A percentile compares a stretch with the other conserved stretches of the same genome.
These are phyloP conservation scores for Catamblyrhynchus diadema DNA, from an alignment of 2,797 vertebrate species.

Conservation along the genomic window DNA sequence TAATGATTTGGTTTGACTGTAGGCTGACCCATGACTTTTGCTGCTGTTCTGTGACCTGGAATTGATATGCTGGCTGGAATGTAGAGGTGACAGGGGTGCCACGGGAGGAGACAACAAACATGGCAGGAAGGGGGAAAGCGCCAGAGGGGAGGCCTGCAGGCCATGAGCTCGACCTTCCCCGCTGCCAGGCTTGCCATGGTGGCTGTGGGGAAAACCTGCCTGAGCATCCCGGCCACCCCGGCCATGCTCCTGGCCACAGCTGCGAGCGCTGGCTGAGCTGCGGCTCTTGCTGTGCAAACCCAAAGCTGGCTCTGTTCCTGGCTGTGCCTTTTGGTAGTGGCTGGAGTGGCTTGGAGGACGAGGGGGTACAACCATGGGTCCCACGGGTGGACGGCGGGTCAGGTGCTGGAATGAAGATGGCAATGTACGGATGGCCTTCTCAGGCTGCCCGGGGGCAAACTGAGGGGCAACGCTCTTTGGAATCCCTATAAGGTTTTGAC, in stretches of 20 bases:
- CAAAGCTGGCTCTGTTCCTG: conserved; percentile 53
- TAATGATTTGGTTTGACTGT: conserved; percentile 51
- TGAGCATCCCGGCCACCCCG: conserved; percentile 26
- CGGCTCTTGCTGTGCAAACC: conserved; percentile 56
- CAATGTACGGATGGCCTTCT: conserved; percentile 61
- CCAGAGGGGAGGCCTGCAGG: background rate
- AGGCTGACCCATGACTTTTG: conserved; percentile 58
- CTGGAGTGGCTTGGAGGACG: conserved; percentile 44
- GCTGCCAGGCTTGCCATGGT: conserved; percentile 53
- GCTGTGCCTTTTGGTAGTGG: conserved; percentile 68
- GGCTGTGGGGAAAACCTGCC: conserved; percentile 33
- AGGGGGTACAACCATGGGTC: conserved; percentile 57
- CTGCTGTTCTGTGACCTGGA: conserved; percentile 68
- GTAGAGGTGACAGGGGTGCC: conserved; percentile 79
- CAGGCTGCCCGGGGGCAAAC: conserved; percentile 66
- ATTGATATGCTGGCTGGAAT: conserved; percentile 80
- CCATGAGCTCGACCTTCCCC: conserved; percentile 56
- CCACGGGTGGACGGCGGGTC: conserved; percentile 33
- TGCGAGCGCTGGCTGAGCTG: conserved; percentile 9
- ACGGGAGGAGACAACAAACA: conserved; percentile 77
- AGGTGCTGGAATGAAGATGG: conserved; percentile 73
- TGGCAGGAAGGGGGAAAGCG: conserved; percentile 74
- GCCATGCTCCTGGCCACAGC: background rate
- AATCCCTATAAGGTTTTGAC: conserved; percentile 68
- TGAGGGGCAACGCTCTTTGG: conserved; percentile 57